Evolutionary conservation across 2,113 vertebrate genomes (phyloP).

Genomic region (Chionis minor): DNA sequence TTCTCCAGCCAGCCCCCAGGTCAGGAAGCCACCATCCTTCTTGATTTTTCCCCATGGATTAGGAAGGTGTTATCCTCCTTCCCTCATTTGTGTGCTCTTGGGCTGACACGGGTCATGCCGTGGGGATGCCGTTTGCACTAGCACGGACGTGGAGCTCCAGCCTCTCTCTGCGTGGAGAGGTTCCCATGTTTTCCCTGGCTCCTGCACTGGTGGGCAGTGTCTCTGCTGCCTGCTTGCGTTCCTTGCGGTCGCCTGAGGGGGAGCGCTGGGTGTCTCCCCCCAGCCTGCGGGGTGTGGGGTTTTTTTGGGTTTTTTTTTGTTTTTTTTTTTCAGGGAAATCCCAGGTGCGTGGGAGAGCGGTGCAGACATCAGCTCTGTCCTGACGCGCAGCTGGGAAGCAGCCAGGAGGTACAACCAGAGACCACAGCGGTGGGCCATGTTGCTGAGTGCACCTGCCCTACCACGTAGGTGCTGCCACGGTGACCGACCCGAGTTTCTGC

Average conservation of each 20-base stretch:
- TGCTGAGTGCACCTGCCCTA: background rate
- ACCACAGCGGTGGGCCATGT: rapidly evolving
- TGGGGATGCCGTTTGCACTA: rapidly evolving
- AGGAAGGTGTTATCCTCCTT: background rate
- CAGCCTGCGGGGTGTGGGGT: rapidly evolving
- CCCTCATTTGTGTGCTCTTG: rapidly evolving
- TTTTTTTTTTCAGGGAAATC: background rate
- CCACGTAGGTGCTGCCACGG: background rate
- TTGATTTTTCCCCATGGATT: background rate
- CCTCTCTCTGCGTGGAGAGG: too few relatives aligned
- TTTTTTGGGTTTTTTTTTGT: background rate
- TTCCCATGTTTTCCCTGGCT: background rate
- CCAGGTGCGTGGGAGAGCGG: background rate
- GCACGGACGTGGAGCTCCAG: rapidly evolving
- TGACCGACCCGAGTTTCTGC: background rate
- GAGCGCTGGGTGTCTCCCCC: background rate
- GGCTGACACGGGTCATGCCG: rapidly evolving
- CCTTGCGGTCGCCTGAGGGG: rapidly evolving
- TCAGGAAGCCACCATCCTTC: rapidly evolving
- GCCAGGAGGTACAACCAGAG: background rate
- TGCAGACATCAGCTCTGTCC: background rate
- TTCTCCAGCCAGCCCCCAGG: background rate
- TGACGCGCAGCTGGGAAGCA: background rate
- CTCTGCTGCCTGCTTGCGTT: background rate
- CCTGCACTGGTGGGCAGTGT: background rate